phyloP scores from a whole-genome alignment of 2,113 vertebrate species.

The Galbula dea region DNA sequence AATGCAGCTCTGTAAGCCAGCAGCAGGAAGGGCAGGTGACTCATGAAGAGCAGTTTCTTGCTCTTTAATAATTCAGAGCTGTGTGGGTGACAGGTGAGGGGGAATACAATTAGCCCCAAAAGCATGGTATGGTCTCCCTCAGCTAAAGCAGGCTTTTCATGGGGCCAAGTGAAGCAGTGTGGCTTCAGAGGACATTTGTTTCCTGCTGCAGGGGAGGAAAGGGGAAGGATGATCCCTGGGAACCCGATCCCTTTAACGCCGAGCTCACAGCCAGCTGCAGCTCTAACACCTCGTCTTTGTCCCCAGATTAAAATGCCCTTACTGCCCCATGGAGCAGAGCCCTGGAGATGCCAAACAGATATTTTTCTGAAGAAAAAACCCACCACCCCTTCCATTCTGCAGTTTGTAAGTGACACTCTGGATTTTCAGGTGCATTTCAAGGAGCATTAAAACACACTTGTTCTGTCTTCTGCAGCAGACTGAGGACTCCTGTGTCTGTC shows the following conservation, averaged over 20 bases:
- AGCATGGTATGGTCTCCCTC: background rate
- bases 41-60: background rate
- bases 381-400: background rate
- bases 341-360: slow-evolving; percentile 87
- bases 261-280: no score
- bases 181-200: background rate
- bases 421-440: slow-evolving; percentile 66
- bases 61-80: background rate
- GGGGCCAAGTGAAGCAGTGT: background rate
- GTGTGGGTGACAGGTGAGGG: background rate
- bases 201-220: background rate
- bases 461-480: slow-evolving; percentile 71
- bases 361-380: slow-evolving; percentile 82
- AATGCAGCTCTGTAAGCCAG: background rate
- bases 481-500: slow-evolving; percentile 70
- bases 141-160: background rate
- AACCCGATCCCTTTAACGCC: background rate
- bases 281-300: slow-evolving; percentile 45
- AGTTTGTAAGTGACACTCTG: slow-evolving; percentile 72
- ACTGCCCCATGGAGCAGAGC: slow-evolving; percentile 87
- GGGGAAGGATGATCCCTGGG: background rate
- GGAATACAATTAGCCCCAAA: background rate
- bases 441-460: slow-evolving; percentile 53
- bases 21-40: background rate
- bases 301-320: slow-evolving; percentile 85